phyloP scores from a whole-genome alignment of 1,140 invertebrate genomes.

The Ceratina australensis region DNA sequence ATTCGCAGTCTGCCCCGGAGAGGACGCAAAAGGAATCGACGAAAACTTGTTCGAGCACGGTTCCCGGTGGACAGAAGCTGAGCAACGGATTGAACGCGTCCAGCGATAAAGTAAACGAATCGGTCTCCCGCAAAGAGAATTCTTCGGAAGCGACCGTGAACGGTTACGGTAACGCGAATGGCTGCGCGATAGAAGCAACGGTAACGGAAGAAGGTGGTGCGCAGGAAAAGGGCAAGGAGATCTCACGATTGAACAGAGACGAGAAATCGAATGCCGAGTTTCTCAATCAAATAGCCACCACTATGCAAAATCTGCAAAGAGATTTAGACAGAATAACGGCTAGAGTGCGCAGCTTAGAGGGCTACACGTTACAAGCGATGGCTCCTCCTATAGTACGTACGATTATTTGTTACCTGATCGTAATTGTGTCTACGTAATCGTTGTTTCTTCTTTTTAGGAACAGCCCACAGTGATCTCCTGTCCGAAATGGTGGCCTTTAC shows the following conservation, averaged over 20 bases:
- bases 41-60: slow-evolving; percentile 61
- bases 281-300: slow-evolving; percentile 71
- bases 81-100: slow-evolving; percentile 37
- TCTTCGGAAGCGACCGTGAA: slow-evolving; percentile 64
- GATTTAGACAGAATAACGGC: slow-evolving; percentile 76
- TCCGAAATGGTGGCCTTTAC: slow-evolving; percentile 80
- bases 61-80: slow-evolving; percentile 49
- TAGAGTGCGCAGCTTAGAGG: slow-evolving; percentile 73
- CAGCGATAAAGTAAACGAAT: slow-evolving; percentile 48
- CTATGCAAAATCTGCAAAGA: slow-evolving; percentile 74
- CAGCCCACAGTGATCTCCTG: slow-evolving; percentile 56
- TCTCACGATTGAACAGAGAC: slow-evolving; percentile 66
- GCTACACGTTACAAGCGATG: slow-evolving; percentile 64
- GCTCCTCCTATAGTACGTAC: slow-evolving; percentile 56
- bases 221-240: slow-evolving; percentile 66
- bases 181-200: not conserved
- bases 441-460: slow-evolving; percentile 46
- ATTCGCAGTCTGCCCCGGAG: slow-evolving; percentile 72
- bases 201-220: slow-evolving; percentile 50
- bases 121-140: slow-evolving; percentile 50
- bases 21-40: slow-evolving; percentile 66
- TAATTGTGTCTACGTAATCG: not conserved
- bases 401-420: not conserved
- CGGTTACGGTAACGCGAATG: slow-evolving; percentile 62
- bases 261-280: slow-evolving; percentile 69